Evolutionary conservation across 2,888 invertebrate genomes (phyloP), one percentile per base, ranked within the genome.

Genomic region (Protonemura montana): DNA sequence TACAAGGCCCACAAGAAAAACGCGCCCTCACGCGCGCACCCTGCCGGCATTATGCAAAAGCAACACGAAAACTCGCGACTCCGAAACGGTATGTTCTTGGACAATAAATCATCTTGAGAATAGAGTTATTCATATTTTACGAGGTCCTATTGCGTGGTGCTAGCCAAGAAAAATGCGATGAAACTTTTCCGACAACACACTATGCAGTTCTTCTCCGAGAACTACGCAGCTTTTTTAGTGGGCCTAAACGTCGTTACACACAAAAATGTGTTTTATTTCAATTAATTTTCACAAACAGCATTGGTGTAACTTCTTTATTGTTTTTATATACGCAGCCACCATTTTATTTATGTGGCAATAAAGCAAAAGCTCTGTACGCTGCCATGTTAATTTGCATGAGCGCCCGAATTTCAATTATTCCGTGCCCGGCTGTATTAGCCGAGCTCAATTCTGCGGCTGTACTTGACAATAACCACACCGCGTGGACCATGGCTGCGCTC

Each of bases 71-170:
- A 7, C 81, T 28, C 21, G 81, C 81, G 16, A 59, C 16, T 1
- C 16, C 16, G 27, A 28, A 81, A 81, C 81, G 81, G 81, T 81
- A 21, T 30, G 28, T 28, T 81, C 81, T 29, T 27, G 7, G 81
- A 81, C 29, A 30, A 81, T 81, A 81, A 81, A 81, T 81, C 81
- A 81, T 81, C 0, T n/a, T 13, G 7, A 81, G 81, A 29, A 27
- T 29, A 27, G 7, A 59, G 59, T 59, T 81, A 81, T 29, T 81
- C 28, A 81, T 81, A 29, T 29, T 29, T 81, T 81, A 81, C 81
- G 29, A 30, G 81, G 21, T 28, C 81, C 30, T 81, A 13, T 81
- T 81, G 81, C 81, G 30, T 7, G 59, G 21, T 3, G 81, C 30
- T 27, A 81, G n/a, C 81, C 81, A 81, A 59, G 21, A 59, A 59